Conservation (phyloP, 2,797 vertebrate genomes). For the Propithecus deckenii region DNA sequence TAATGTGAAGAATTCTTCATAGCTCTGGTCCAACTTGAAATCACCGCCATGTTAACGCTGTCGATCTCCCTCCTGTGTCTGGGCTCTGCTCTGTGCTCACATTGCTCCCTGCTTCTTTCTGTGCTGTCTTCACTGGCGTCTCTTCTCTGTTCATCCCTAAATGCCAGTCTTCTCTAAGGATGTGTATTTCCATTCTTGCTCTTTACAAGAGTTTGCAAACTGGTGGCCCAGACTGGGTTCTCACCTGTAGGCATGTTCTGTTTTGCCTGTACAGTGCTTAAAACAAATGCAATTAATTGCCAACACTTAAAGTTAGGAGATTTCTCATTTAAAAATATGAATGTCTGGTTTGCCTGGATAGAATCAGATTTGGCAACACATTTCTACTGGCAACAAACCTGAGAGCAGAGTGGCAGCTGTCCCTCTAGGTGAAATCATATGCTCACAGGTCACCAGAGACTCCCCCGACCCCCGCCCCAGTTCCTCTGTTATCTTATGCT, state of each 20-base stretch:
- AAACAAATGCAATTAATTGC: not conserved
- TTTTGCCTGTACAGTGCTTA: not conserved
- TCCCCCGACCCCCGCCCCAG: rapidly evolving
- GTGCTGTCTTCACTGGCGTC: not conserved
- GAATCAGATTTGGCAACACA: not conserved
- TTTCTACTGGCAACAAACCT: no score
- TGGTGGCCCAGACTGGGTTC: not conserved
- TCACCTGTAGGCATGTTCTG: not conserved
- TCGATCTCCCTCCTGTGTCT: not conserved
- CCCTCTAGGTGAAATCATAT: not conserved
- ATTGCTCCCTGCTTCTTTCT: not conserved
- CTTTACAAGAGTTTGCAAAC: not conserved
- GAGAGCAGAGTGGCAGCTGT: not conserved
- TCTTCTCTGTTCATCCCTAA: not conserved
- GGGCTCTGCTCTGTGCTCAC: not conserved
- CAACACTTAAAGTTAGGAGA: not conserved
- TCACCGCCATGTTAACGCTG: not conserved
- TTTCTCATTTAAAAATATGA: not conserved
- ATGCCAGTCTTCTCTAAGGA: not conserved
- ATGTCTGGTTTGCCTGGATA: not conserved
- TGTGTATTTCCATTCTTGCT: not conserved
- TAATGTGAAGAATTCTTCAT: not conserved
- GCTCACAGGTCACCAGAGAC: not conserved
- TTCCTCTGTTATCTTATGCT: not conserved
- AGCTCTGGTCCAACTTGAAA: not conserved